Evolutionary conservation across 2,797 vertebrate genomes (phyloP), one percentile per base, ranked within the genome.

Genomic region (Danio kyathit): DNA sequence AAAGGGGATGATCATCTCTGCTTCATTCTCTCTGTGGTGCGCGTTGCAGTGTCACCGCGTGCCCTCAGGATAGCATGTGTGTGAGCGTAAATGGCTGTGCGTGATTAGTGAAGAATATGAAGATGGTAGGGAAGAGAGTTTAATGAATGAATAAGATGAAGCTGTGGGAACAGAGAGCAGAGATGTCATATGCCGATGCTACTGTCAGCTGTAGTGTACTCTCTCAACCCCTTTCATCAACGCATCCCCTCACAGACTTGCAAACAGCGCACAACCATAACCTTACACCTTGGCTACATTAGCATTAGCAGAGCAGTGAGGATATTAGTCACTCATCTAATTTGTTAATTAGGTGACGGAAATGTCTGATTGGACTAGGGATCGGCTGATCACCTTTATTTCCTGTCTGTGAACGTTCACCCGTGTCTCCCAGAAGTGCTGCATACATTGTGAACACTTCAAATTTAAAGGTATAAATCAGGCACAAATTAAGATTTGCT

Each of bases 101-200:
- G 59, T 86, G 84, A 89, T 89, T 87, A 84, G 65, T 65, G 48
- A 71, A 80, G 70, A 87, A 87, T 82, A 80, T 86, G 79, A 76
- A 84, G 67, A 74, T 80, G 16, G 14, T 48, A 74, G 12, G 12
- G 41, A 81, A 57, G 73, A 57, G 69, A 76, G 70, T 83, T 29
- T 83, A 80, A 83, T 80, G 73, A 83, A 80, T 65, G 63, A 84
- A 65, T 76, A n/a, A 71, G 44, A 84, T 84, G 74, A 81, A 70
- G 64, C 74, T 70, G 56, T 67, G 61, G 46, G 60, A 71, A 73
- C 66, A 8, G 41, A 52, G 64, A 67, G 66, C 46, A 74, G 57
- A 82, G 66, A 85, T 51, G 12, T 71, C 56, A 73, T 19, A 43
- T 40, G 44, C 16, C 61, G 41, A 76, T 43, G 77, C 61, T 41